phyloP scores from a whole-genome alignment of 2,888 invertebrate species.

The Sarcophaga carnaria region DNA sequence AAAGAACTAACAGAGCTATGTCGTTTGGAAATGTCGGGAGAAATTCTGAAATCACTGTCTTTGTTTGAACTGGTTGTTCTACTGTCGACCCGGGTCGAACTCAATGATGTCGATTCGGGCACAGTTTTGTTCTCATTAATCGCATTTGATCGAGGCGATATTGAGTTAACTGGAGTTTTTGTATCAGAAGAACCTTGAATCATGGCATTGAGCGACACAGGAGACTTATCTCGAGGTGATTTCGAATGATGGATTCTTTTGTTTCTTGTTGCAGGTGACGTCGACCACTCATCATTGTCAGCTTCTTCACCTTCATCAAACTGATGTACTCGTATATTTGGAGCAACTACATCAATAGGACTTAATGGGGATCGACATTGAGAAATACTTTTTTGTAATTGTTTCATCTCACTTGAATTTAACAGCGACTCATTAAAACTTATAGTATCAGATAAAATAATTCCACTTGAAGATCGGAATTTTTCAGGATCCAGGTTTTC shows the following conservation, averaged over 20 bases:
- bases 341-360: conserved; percentile 71
- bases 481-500: conserved; percentile 75
- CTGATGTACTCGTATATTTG: conserved; percentile 38
- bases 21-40: conserved; percentile 73
- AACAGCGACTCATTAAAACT: conserved; percentile 79
- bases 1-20: conserved; percentile 22
- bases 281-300: conserved; percentile 79
- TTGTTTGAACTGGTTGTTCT: conserved; percentile 69
- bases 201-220: background rate
- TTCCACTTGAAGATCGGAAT: conserved; percentile 52
- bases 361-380: conserved; percentile 76
- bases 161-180: conserved; percentile 74
- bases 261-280: conserved; percentile 74
- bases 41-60: conserved; percentile 73
- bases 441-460: conserved; percentile 75
- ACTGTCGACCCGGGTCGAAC: conserved; percentile 76
- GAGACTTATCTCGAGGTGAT: conserved; percentile 70
- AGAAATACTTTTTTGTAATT: conserved; percentile 71
- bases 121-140: conserved; percentile 34
- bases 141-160: conserved; percentile 40
- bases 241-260: conserved; percentile 75
- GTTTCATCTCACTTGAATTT: conserved; percentile 76
- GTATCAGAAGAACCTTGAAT: conserved; percentile 12
- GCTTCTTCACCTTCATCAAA: conserved; percentile 73
- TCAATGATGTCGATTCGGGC: conserved; percentile 71